Conservation (phyloP, 2,113 vertebrate genomes). For the Lampris megalopsis region DNA sequence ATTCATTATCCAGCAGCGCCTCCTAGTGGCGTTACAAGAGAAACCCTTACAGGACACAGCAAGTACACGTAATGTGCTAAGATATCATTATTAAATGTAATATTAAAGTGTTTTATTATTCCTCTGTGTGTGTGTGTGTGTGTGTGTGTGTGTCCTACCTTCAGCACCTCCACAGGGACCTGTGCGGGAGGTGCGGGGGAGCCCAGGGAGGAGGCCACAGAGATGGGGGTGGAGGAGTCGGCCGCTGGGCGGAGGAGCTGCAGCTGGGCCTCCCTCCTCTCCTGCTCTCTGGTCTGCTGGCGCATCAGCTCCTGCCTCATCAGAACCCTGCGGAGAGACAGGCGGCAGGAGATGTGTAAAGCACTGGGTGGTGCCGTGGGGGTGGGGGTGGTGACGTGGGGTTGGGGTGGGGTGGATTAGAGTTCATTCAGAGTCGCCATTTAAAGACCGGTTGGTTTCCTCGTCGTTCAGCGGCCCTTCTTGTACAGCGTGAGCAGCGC, state of each 20-base stretch:
- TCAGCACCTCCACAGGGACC: slow-evolving; percentile 90
- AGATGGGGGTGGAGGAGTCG: slow-evolving; percentile 80
- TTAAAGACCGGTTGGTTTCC: too few species aligned
- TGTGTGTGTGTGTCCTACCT: slow-evolving; percentile 77
- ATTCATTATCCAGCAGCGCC: too few species aligned
- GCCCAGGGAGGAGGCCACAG: slow-evolving; percentile 67
- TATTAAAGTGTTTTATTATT: too few species aligned
- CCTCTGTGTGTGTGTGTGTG: neutral
- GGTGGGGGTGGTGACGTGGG: neutral
- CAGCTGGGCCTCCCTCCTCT: slow-evolving; percentile 86
- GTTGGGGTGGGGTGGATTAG: neutral
- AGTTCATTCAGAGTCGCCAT: neutral
- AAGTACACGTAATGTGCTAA: too few species aligned
- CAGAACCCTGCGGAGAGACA: slow-evolving; percentile 76
- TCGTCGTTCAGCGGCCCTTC: too few species aligned
- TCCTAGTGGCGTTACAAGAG: too few species aligned
- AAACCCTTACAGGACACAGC: too few species aligned
- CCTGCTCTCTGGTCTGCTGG: slow-evolving; percentile 88
- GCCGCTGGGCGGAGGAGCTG: slow-evolving; percentile 63
- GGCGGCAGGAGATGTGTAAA: slow-evolving; percentile 11
- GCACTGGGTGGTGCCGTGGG: slow-evolving; percentile 4
- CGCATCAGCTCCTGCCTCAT: slow-evolving; percentile 92
- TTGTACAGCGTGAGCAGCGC: too few species aligned
- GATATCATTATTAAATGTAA: too few species aligned
- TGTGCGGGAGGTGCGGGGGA: slow-evolving; percentile 80